Conservation (phyloP, 2,797 vertebrate species). For the Rallus crepitans region DNA sequence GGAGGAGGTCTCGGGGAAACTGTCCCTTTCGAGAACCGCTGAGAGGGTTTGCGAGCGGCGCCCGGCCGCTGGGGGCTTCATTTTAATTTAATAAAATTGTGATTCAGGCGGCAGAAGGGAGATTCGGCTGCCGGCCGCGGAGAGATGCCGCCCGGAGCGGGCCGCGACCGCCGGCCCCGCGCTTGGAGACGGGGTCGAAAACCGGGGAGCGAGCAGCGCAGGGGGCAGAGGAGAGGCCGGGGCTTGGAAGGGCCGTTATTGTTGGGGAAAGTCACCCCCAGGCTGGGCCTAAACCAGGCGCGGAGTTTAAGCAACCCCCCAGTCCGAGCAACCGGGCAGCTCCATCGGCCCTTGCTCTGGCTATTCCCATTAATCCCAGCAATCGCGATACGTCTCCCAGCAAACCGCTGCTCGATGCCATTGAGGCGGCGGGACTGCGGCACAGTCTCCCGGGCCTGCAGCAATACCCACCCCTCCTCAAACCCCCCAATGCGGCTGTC, state of each 20-base stretch:
- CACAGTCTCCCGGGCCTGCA: no score
- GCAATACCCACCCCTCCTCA: not conserved
- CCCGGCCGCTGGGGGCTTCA: not conserved
- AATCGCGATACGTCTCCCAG: accelerated
- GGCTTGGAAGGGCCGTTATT: not conserved
- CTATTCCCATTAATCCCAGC: not conserved
- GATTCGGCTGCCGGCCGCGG: not conserved
- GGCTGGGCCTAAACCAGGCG: not conserved
- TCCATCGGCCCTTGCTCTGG: not conserved
- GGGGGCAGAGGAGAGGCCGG: no score
- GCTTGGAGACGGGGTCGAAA: not conserved
- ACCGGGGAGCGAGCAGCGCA: not conserved
- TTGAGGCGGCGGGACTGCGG: not conserved
- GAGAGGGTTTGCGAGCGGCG: accelerated
- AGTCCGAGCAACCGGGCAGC: not conserved
- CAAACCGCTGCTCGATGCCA: accelerated
- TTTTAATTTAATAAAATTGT: not conserved
- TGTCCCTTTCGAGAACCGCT: not conserved
- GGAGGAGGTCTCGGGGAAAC: not conserved
- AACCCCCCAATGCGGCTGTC: not conserved
- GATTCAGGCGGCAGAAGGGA: not conserved
- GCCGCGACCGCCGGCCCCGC: not conserved
- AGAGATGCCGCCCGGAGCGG: not conserved
- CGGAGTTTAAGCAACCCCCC: not conserved
- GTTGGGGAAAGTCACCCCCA: not conserved